Base-by-base conservation (phyloP, 2,797 vertebrate species). In the Pseudotriccus pelzelni region DNA sequence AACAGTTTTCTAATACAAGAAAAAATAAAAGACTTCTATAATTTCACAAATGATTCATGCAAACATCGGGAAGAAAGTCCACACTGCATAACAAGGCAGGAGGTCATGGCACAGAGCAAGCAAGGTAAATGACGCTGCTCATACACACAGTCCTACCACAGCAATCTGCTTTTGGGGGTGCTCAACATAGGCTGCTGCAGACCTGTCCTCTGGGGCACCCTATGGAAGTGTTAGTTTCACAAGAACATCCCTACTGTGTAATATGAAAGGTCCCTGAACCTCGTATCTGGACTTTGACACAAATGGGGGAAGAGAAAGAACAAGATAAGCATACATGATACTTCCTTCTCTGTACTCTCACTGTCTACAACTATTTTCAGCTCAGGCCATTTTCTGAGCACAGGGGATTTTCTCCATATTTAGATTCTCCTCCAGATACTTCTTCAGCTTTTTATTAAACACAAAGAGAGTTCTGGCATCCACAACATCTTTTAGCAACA, bases 401-500 rank as follows among this genome's bases (percentile, higher is more conserved):
- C 24, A n/a, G 0, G 0, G 4, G 7, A 10, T 44, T 89, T 89
- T 93, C 25, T 68, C 24, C 0, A 0, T 66, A 43, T 79, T 62
- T 37, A 73, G 43, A 22, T 69, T 52, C 18, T 84, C 41, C 37
- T 77, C 32, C 28, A 66, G 19, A 9, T 68, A 53, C 6, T 76
- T 63, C 23, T 87, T 50, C 53, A 66, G 17, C 3, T 68, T 92
- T 80, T 74, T 58, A 30, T 18, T 36, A 12, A 91, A 20, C 60
- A 66, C 37, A 32, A 22, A 84, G 10, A 53, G 34, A 74, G 30
- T 77, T 83, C 60, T 80, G 60, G 17, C 19, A 85, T 27, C 21
- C 15, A n/a, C 27, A 67, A n/a, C 5, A 53, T 4, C 47, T 76
- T 75, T 22, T 10, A 62, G 39, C 27, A 73, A 82, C 9, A 27